phyloP scores from a whole-genome alignment of 2,888 invertebrate species.

The Mongoloraphidia duomilia region DNA sequence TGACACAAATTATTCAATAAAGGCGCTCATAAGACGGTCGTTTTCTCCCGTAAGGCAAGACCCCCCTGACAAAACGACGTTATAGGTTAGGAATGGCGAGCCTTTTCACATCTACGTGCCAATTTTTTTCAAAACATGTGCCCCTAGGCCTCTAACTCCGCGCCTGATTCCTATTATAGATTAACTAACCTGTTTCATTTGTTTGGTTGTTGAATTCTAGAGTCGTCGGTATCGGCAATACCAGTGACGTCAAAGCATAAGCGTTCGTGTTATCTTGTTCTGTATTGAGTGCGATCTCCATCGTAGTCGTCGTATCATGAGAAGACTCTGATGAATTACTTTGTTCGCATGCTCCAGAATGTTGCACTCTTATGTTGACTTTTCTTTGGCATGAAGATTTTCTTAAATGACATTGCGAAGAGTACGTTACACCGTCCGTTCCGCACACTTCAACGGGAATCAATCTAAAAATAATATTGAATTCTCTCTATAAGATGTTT shows the following conservation, averaged over 20 bases:
- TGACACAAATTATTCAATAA: no score
- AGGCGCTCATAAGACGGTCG: no score
- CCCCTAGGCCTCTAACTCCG: no score
- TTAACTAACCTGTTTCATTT: no score
- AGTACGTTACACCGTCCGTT: conserved; percentile 53
- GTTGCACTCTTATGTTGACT: conserved; percentile 50
- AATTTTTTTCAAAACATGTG: no score
- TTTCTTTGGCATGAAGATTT: conserved; percentile 63
- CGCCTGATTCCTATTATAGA: no score
- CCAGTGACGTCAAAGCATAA: background rate
- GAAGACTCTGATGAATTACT: conserved; percentile 37
- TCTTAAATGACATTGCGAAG: conserved; percentile 61
- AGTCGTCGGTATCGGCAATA: background rate
- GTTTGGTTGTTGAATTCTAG: background rate
- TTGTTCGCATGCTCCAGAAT: conserved; percentile 57
- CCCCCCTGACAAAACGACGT: no score
- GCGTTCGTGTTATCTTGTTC: background rate
- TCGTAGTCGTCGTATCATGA: background rate
- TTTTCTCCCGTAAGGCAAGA: no score
- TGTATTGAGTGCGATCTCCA: background rate
- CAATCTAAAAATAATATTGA: conserved; percentile 1
- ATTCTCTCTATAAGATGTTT: no score
- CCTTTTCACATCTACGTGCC: no score
- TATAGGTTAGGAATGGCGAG: no score
- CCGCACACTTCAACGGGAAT: conserved; percentile 49